Evolutionary conservation across 2,888 invertebrate genomes (phyloP), one percentile per base, ranked within the genome.

Genomic region (Torymus texanus): DNA sequence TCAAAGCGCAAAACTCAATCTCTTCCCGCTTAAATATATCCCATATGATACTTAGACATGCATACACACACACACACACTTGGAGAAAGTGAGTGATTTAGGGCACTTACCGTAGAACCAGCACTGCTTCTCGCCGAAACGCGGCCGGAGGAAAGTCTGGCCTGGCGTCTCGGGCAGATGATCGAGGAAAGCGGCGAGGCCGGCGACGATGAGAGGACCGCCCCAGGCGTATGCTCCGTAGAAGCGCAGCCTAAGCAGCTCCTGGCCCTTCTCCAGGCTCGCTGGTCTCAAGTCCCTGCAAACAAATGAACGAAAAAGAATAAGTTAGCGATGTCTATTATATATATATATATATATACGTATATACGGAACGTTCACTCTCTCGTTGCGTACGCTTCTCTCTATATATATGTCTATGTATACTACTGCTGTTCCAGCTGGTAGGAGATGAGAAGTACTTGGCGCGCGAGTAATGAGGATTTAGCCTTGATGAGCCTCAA

Each of bases 151-250:
- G 87, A 95, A 92, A 79, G 91, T 88, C 86, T 92, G 92, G 75
- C 91, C 91, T 65, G 91, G 90, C 82, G 92, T 89, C 68, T 92
- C 91, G 10, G 93, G 92, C 88, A 95, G 92, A 86, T 93, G 92
- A 91, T 96, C 96, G 83, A 96, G 92, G 85, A 94, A 92, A 68
- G 94, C 94, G 10, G 95, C 96, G 75, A 94, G 92, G 78, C 94
- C 93, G 74, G 95, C 94, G 85, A 97, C 94, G 83, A 95, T 86
- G 83, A 96, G 92, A 70, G 97, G 96, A 71, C 95, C 94, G 83
- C 96, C 96, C 96, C 96, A 96, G 82, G 97, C 96, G 91, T 96
- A 97, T 85, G 94, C 92, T 85, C 94, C 94, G 91, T 96, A 97
- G 85, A 96, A 92, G 77, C 95, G 93, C 85, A 96, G 92, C 77